Conservation (phyloP, 1,140 invertebrate genomes). For the Drosophila pandora region DNA sequence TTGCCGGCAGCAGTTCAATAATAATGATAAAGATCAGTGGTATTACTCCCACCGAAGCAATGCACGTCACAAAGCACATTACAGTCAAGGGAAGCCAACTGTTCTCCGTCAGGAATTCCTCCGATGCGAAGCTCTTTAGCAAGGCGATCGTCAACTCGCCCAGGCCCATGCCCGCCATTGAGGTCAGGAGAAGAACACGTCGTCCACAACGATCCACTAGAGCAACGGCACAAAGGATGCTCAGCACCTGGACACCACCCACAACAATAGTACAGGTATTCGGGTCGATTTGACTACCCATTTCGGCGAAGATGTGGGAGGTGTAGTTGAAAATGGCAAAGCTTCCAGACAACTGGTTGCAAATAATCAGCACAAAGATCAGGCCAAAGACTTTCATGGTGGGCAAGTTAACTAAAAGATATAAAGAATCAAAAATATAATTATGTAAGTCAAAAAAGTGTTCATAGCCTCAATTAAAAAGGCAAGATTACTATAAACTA, state of each 20-base stretch:
- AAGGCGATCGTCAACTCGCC: slow-evolving; percentile 51
- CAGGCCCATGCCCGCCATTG: slow-evolving; percentile 60
- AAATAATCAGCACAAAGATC: slow-evolving; percentile 62
- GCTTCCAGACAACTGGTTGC: slow-evolving; percentile 83
- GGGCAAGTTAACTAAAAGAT: slow-evolving; percentile 48
- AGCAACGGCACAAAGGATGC: slow-evolving; percentile 45
- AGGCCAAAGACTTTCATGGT: slow-evolving; percentile 61
- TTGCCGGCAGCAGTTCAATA: slow-evolving; percentile 61
- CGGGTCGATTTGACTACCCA: slow-evolving; percentile 86
- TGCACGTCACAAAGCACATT: slow-evolving; percentile 56
- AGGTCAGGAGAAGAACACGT: slow-evolving; percentile 58
- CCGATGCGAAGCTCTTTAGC: slow-evolving; percentile 26
- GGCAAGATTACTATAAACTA: background rate
- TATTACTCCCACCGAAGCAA: slow-evolving; percentile 56
- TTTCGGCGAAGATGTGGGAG: slow-evolving; percentile 87
- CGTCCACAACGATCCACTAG: slow-evolving; percentile 67
- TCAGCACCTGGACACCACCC: slow-evolving; percentile 83
- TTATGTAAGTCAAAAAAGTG: background rate
- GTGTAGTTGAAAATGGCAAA: slow-evolving; percentile 85
- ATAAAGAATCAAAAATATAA: background rate
- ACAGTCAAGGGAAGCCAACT: slow-evolving; percentile 64
- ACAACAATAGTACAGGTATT: slow-evolving; percentile 89
- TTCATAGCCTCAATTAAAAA: background rate
- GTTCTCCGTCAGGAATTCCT: slow-evolving; percentile 42
- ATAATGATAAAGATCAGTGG: slow-evolving; percentile 64